Evolutionary conservation across 2,888 invertebrate species (phyloP), one percentile per base, ranked within the genome.

Genomic region (Blastobasis adustella): DNA sequence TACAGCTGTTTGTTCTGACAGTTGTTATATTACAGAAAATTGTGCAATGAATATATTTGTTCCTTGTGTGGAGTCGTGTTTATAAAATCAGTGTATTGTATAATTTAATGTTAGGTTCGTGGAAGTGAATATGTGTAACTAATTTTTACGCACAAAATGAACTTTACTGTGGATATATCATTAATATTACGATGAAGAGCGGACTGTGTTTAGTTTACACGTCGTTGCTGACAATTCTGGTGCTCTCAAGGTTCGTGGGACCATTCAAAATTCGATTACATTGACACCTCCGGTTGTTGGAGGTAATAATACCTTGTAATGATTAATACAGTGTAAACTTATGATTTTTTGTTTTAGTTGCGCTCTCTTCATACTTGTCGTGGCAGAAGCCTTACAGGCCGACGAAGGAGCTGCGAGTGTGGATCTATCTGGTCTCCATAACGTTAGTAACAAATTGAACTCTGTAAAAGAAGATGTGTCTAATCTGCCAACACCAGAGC

Each of bases 141-240:
- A 77, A 74, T 72, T 76, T 23, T 79, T 78, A 70, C 77, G 73
- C 79, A 79, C 83, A 85, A 85, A 88, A 88, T 88, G 88, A 65
- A 83, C 85, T 78, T 71, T 79, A 82, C 73, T 79, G 80, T 82
- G 74, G 78, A 83, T 82, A 77, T 82, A 71, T 80, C 76, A 79
- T 58, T 84, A 65, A 80, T 82, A 76, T 73, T 87, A 90, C 83
- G 84, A 92, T 92, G 92, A 91, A 90, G 90, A 86, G 90, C 77
- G 89, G 89, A 69, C 77, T 91, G 71, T 86, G 86, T 74, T 75
- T 89, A 64, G 84, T 91, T 70, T 90, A 90, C 77, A 91, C 90
- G 87, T 90, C 89, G 71, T 80, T 91, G 71, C 84, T 91, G 81
- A 88, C 91, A 58, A 89, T 90, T 71, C 91, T 90, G 69, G 81